phyloP scores from a whole-genome alignment of 1,140 invertebrate species.

The Microplitis demolitor region DNA sequence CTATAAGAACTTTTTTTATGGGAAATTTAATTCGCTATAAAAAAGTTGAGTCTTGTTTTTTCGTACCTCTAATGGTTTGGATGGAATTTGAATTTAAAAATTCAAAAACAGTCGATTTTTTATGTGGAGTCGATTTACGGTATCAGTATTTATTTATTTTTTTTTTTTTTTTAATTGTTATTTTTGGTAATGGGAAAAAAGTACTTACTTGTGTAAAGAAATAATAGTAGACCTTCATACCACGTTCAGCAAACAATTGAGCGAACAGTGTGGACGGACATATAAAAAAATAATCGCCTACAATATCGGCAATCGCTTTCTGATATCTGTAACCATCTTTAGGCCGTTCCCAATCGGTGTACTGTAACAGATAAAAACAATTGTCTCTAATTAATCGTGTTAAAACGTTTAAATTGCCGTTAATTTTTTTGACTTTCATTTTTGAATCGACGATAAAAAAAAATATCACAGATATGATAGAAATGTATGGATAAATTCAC shows the following conservation, averaged over 20 bases:
- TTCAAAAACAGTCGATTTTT: no score
- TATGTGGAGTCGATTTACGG: no score
- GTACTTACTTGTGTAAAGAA: constrained; percentile 87
- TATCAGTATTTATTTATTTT: no score
- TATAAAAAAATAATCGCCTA: constrained; percentile 93
- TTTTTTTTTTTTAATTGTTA: neutral
- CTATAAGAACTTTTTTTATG: no score
- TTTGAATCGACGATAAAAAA: no score
- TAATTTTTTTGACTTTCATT: no score
- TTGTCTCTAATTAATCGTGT: neutral
- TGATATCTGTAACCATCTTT: constrained; percentile 82
- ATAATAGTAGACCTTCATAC: constrained; percentile 88
- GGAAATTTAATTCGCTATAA: no score
- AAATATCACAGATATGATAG: no score
- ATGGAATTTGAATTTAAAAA: no score
- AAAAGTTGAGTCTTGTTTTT: no score
- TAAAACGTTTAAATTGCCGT: neutral
- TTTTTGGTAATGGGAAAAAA: neutral
- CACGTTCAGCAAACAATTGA: constrained; percentile 78
- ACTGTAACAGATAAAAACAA: constrained; percentile 66
- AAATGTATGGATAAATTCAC: no score
- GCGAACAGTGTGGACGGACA: constrained; percentile 91
- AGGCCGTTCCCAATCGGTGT: constrained; percentile 88
- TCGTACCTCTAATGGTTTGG: no score
- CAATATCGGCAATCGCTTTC: constrained; percentile 84